Evolutionary conservation across 2,113 vertebrate species (phyloP).

Genomic region (Oxyruncus cristatus): DNA sequence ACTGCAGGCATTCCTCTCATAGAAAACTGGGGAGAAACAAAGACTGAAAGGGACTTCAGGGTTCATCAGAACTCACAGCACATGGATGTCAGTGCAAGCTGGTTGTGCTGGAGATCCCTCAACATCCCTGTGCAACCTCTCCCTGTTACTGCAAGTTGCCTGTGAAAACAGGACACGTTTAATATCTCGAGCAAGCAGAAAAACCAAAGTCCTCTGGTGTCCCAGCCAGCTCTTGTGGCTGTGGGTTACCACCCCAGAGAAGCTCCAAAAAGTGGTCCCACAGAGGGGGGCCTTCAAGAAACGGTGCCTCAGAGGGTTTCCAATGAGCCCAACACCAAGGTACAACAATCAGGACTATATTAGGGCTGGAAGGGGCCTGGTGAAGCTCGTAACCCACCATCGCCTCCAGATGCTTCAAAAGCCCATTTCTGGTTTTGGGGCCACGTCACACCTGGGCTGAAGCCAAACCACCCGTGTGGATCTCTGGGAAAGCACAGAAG

Average conservation of each 20-base stretch:
- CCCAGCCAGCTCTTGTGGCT: background rate
- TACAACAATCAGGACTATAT: background rate
- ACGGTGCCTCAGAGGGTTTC: accelerated
- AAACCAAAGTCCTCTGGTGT: accelerated
- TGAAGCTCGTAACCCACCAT: background rate
- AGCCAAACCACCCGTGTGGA: accelerated
- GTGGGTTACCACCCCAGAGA: background rate
- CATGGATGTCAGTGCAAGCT: accelerated
- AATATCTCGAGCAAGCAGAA: background rate
- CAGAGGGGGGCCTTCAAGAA: background rate
- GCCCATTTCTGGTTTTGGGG: background rate
- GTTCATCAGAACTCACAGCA: background rate
- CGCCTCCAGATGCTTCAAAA: background rate
- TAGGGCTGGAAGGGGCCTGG: background rate
- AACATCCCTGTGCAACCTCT: accelerated
- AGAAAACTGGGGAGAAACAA: background rate
- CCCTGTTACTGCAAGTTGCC: background rate
- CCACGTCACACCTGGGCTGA: accelerated
- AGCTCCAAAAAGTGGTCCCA: background rate
- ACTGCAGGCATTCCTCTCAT: background rate
- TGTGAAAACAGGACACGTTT: accelerated
- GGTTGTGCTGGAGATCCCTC: background rate
- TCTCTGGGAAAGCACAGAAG: background rate
- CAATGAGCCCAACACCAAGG: background rate
- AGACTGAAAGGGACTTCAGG: background rate